Base-by-base conservation (phyloP, 1,140 invertebrate genomes). In the Phocides pigmalion region DNA sequence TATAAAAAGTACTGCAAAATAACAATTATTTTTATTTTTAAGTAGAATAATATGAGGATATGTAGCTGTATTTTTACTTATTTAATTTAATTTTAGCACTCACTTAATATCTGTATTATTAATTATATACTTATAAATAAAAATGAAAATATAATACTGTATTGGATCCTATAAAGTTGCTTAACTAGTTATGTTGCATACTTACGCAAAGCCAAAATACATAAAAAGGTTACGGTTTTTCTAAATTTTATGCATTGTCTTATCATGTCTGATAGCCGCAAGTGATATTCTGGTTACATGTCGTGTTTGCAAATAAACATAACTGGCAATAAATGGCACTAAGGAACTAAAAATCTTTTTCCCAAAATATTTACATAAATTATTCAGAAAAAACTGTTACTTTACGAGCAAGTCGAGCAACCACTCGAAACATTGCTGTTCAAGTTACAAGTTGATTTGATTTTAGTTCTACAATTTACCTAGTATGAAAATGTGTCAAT, bases 181-280 rank as follows among this genome's bases (percentile, higher is more conserved):
- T 28, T 1, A 28, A 28, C 25, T 4, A 28, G 25, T 28, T 28
- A 28, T 28, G 6, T 28, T 22, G 20, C 37, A 49, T 69, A 84
- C 80, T 84, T 76, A 90, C 87, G 65, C 74, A 86, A 53, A 76
- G 68, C 76, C 68, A 87, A 65, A 72, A 83, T 59, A 72, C 73
- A 76, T 62, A 82, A 64, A 70, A 80, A 70, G 62, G 78, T 81
- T 64, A 88, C 66, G 77, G 81, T 86, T 70, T 88, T 90, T 72
- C 84, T 79, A 66, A 84, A 84, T 83, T 89, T 89, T 78, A 84
- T 69, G 64, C 76, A 79, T 80, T 86, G 85, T 63, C 82, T 88
- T 88, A 88, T 86, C 87, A 90, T 90, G 58, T 82, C 87, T 87
- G 81, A 68, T 73, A 85, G 53, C 66, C 61, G 50, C 70, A 59